Evolutionary conservation across 2,797 vertebrate species (phyloP).

Genomic region (Cirrhinus mrigala): DNA sequence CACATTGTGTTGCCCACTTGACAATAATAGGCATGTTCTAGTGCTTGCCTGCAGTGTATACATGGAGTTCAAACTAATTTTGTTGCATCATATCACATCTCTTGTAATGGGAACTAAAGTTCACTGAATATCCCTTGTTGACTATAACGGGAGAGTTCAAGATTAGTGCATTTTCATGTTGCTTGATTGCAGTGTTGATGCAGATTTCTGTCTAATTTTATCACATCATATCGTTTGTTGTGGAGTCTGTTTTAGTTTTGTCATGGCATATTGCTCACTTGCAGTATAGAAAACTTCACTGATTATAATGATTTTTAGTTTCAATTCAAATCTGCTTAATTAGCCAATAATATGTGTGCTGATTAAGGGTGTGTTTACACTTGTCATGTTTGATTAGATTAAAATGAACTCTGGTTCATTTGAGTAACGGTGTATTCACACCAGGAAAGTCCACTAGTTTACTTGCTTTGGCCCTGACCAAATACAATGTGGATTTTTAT

Average conservation of each 20-base stretch:
- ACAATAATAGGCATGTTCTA: conserved; percentile 8
- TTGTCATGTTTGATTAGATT: too few species aligned
- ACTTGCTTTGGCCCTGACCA: too few species aligned
- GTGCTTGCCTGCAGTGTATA: neutral
- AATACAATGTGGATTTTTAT: too few species aligned
- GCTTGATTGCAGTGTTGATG: neutral
- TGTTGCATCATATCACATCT: neutral
- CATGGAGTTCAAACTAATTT: conserved; percentile 18
- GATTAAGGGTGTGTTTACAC: too few species aligned
- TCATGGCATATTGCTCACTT: neutral
- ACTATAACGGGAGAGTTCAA: neutral
- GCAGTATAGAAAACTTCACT: neutral
- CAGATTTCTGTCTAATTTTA: neutral
- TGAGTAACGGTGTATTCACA: too few species aligned
- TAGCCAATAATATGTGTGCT: too few species aligned
- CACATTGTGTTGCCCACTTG: conserved; percentile 15
- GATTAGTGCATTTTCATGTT: neutral
- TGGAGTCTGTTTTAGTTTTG: neutral
- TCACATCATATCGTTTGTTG: neutral
- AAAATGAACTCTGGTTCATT: too few species aligned
- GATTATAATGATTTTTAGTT: neutral
- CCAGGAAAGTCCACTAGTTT: too few species aligned
- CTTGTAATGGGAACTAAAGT: conserved; percentile 4
- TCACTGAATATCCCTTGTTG: neutral
- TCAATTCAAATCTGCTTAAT: neutral